Evolutionary conservation across 2,888 invertebrate species (phyloP), one percentile per base, ranked within the genome.

Genomic region (Drosophila fulvimacula): DNA sequence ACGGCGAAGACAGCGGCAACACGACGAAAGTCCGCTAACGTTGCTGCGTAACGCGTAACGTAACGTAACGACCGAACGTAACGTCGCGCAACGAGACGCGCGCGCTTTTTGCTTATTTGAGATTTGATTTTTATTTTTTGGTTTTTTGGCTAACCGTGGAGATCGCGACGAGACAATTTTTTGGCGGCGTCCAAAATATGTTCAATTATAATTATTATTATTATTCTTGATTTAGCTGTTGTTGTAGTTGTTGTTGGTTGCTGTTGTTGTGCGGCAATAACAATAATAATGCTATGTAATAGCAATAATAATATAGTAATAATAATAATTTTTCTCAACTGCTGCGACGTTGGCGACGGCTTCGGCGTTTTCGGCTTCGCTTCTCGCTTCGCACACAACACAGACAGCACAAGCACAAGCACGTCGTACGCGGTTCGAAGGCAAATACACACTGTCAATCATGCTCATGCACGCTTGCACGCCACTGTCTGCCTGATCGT

Each of bases 401-500:
- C 82, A 89, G 82, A 82, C 73, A 80, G 83, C 88, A 85, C 84
- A 82, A 82, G 83, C 83, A 89, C 88, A 91, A 80, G 81, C 91
- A 91, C 93, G 93, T 93, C 92, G 92, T 92, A 92, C 92, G 91
- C 93, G 93, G 90, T 92, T 92, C 93, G 92, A 92, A 92, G 93
- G 91, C 92, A 93, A 93, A 93, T 92, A 92, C 92, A 93, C 92
- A 93, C 92, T 93, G 92, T 76, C 76, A 76, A 76, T 76, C 76
- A 76, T 76, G 73, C 73, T 80, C 81, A 81, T 81, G 78, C 79
- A 73, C 76, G 69, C 69, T 71, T 73, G 71, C 76, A 57, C 80
- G 66, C 61, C 79, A 51, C 69, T 76, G 76, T 76, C 79, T 74
- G 63, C 69, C 62, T 55, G 76, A 79, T 79, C 76, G 76, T 74